Evolutionary conservation across 1,140 invertebrate species (phyloP).

Genomic region (Drosophila kepulauana): DNA sequence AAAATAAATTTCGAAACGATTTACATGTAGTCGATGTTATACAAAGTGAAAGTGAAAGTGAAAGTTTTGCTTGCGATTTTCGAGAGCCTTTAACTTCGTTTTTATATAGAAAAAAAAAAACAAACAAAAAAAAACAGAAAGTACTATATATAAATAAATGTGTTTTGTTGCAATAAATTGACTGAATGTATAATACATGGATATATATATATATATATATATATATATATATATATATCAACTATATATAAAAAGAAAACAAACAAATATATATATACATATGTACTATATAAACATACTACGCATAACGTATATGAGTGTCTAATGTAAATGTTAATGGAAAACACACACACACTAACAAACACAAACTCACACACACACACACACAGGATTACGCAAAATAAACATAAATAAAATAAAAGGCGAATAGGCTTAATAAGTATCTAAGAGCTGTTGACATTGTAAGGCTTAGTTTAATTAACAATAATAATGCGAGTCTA

Average conservation of each 20-base stretch:
- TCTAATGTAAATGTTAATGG: constrained; percentile 26
- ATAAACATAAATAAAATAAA: constrained; percentile 1
- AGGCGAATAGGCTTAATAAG: constrained; percentile 29
- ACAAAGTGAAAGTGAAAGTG: constrained; percentile 19
- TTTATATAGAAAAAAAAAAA: constrained; percentile 4
- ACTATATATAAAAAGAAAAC: constrained; percentile 14
- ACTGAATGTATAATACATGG: constrained; percentile 65
- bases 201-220: constrained; percentile 10
- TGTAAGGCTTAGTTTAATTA: constrained; percentile 54
- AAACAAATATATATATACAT: constrained; percentile 11
- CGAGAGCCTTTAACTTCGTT: constrained; percentile 30
- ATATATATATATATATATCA: neutral
- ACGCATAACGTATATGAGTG: constrained; percentile 46
- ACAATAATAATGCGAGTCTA: constrained; percentile 14
- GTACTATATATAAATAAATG: too few relatives aligned
- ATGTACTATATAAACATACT: constrained; percentile 18
- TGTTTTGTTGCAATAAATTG: constrained; percentile 75
- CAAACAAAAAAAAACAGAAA: neutral
- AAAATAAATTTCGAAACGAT: constrained; percentile 34
- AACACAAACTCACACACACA: too few relatives aligned
- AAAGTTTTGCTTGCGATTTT: constrained; percentile 33
- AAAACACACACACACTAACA: constrained; percentile 13
- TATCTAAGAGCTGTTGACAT: constrained; percentile 38
- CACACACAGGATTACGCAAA: neutral
- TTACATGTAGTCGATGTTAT: constrained; percentile 18